Base-by-base conservation (phyloP, 2,888 invertebrate genomes). In the Clistopyga incitator region DNA sequence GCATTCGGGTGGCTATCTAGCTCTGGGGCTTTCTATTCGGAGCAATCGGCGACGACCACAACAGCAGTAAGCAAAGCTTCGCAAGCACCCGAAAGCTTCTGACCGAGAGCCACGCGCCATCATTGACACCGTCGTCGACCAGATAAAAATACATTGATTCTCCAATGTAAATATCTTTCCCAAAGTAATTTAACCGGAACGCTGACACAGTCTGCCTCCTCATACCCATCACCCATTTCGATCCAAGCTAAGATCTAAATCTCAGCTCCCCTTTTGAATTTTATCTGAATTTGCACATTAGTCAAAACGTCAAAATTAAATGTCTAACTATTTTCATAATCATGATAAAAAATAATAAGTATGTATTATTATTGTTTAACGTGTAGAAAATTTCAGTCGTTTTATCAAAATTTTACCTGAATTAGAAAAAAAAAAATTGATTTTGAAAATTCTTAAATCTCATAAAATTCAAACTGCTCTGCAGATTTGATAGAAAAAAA, bases 41-140 rank as follows among this genome's bases (percentile, higher is more conserved):
- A 72, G 68, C 80, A 67, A 68, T 71, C 65, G 50, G 29, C 56
- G 38, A 34, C 59, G 83, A 80, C 25, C 67, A 70, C 79, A 76
- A 80, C 79, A 82, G 71, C 78, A 59, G 59, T 52, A 68, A 82
- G 64, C 38, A 67, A 20, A 52, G 68, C 56, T 59, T 74, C 38
- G 45, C 59, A n/a, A 78, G 70, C 50, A 54, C 56, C 76, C 25
- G 29, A 54, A 47, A 76, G 67, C 54, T 68, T 76, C 79, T 61
- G 79, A 80, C 76, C 83, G 76, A 80, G 54, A 83, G 76, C 76
- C 83, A 83, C 76, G 75, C 76, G 76, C 83, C 83, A 83, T 80
- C 79, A 77, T 83, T 83, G 83, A 83, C 83, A 83, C 76, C 76
- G 80, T 80, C 80, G 80, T 80, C 80, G 59, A 76, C 29, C 67